Conservation (phyloP, 2,113 vertebrate genomes). For the Candoia aspera region DNA sequence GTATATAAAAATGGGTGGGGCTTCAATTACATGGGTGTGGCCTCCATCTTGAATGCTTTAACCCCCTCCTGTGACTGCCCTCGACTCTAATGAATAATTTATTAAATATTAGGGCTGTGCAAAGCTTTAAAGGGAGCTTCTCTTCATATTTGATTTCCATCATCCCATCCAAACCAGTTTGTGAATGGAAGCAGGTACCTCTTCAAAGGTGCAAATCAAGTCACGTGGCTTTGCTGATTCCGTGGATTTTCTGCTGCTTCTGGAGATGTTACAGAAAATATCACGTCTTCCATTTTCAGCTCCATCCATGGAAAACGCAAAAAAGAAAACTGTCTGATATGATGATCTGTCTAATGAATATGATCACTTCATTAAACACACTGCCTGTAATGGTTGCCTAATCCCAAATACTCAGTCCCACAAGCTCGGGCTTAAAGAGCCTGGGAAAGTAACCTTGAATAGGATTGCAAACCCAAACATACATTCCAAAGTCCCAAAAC, state of each 20-base stretch:
- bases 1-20: background rate
- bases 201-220: background rate
- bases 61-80: too few species aligned
- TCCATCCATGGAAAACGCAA: background rate
- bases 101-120: background rate
- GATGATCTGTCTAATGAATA: background rate
- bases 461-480: too few species aligned
- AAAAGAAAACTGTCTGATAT: background rate
- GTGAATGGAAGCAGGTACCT: background rate
- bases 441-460: too few species aligned
- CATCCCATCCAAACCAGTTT: background rate
- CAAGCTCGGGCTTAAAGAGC: too few species aligned
- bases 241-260: background rate
- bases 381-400: too few species aligned
- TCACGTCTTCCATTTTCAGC: background rate
- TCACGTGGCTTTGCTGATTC: background rate
- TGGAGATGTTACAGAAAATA: background rate
- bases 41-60: too few species aligned
- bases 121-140: background rate
- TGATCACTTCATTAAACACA: background rate
- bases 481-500: too few species aligned
- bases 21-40: background rate
- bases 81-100: background rate
- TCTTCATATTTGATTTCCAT: background rate
- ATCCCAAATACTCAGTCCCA: too few species aligned